These are phyloP conservation scores for Cladopsammia gracilis DNA, from an alignment of 64 coral and sea anemone genomes.

Conservation along the genomic window DNA sequence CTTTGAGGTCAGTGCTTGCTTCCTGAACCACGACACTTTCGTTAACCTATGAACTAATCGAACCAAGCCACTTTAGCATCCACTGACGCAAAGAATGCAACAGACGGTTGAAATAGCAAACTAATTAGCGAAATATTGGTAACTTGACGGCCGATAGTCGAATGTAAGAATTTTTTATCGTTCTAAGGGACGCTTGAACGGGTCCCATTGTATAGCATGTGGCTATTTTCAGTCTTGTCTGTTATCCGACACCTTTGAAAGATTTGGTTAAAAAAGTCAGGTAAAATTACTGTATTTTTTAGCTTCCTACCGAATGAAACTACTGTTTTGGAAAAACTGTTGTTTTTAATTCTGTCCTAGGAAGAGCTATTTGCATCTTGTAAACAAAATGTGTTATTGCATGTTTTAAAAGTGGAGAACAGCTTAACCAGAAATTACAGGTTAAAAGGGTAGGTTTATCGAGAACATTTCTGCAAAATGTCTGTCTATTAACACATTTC, in stretches of 20 bases:
- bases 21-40: background rate
- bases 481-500: no score
- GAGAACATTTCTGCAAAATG: no score
- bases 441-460: no score
- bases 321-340: background rate
- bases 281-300: background rate
- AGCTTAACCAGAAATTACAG: no score
- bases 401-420: no score
- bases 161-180: constrained; percentile 17
- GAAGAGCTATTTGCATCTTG: no score
- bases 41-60: background rate
- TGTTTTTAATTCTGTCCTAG: background rate
- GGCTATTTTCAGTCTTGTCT: background rate
- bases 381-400: no score
- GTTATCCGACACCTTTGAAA: background rate
- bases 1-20: background rate
- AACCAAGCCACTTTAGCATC: background rate
- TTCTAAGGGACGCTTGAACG: background rate
- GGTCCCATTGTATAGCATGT: background rate
- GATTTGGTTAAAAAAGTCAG: background rate
- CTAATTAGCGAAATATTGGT: background rate
- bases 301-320: background rate
- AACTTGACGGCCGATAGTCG: background rate
- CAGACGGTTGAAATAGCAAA: background rate
- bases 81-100: background rate